Evolutionary conservation across 2,888 invertebrate species (phyloP).

Genomic region (Papilio elwesi): DNA sequence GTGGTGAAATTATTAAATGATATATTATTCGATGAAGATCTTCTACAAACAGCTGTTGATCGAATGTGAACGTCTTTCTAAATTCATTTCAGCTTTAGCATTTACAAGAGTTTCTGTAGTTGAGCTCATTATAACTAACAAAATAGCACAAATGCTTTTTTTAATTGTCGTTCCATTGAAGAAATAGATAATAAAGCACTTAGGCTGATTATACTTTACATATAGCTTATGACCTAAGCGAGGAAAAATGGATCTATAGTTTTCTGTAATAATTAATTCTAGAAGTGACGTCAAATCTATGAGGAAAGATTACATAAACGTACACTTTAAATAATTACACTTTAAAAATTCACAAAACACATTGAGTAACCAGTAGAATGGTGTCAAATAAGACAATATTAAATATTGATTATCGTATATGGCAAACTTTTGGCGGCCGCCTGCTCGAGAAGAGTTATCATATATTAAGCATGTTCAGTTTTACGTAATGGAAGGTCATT

Average conservation of each 20-base stretch:
- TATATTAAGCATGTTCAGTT: neutral
- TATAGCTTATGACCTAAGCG: neutral
- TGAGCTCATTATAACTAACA: no score
- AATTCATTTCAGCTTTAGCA: no score
- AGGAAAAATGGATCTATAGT: no score
- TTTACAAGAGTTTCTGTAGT: no score
- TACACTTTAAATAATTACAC: neutral
- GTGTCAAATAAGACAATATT: slow-evolving; percentile 4
- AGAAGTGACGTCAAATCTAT: no score
- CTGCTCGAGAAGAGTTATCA: neutral
- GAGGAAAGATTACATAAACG: neutral
- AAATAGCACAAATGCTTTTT: no score
- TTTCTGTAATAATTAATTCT: no score
- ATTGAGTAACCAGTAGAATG: neutral
- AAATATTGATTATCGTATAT: neutral
- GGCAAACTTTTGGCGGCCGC: neutral
- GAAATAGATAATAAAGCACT: slow-evolving; percentile 21
- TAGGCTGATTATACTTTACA: slow-evolving; percentile 36
- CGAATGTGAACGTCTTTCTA: no score
- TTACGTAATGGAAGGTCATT: neutral
- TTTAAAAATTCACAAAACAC: neutral
- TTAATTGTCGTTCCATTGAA: neutral
- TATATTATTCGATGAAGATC: no score
- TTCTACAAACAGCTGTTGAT: no score
- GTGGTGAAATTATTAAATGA: no score